phyloP scores from a whole-genome alignment of 2,888 invertebrate species.

The Temnothorax rugatulus region DNA sequence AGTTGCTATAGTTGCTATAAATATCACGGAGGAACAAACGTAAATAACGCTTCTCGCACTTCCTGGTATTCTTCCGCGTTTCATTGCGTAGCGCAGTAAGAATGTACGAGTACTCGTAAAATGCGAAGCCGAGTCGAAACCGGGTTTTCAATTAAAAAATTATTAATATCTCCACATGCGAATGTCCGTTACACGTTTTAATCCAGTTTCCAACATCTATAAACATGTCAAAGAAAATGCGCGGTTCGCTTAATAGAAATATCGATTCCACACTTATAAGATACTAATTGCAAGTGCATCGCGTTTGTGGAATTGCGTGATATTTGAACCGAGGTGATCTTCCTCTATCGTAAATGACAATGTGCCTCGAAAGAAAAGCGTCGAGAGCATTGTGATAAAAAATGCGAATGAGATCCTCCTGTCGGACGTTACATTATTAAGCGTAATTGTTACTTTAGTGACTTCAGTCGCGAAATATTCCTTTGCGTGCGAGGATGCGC shows the following conservation, averaged over 20 bases:
- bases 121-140: slow-evolving; percentile 17
- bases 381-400: neutral
- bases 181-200: neutral
- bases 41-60: slow-evolving; percentile 28
- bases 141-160: slow-evolving; percentile 29
- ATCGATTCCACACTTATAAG: neutral
- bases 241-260: neutral
- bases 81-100: neutral
- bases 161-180: slow-evolving; percentile 9
- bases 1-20: neutral
- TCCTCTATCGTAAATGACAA: neutral
- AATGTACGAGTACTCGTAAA: slow-evolving; percentile 6
- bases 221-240: neutral
- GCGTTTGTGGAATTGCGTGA: neutral
- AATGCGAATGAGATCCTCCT: neutral
- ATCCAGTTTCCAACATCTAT: neutral
- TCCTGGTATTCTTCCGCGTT: slow-evolving; percentile 21
- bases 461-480: neutral
- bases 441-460: slow-evolving; percentile 1
- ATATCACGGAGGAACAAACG: neutral
- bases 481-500: slow-evolving; percentile 12
- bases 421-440: slow-evolving; percentile 6
- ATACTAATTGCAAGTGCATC: neutral
- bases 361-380: neutral
- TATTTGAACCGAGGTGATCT: neutral